Conservation (phyloP, 2,113 vertebrate genomes). For the Martes martes region DNA sequence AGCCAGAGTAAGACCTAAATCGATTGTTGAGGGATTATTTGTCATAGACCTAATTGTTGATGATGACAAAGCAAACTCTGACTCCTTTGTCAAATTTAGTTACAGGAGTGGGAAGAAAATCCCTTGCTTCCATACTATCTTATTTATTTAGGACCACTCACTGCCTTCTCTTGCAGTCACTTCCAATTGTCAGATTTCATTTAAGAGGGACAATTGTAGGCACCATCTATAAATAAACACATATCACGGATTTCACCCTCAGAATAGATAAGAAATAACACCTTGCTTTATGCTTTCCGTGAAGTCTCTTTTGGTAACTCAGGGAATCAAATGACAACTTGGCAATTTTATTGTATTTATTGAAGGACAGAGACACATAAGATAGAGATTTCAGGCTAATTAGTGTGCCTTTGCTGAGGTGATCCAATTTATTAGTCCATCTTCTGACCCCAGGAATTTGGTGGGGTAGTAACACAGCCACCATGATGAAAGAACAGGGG, state of each 20-base stretch:
- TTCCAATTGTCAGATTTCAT: constrained; percentile 16
- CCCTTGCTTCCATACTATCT: not conserved
- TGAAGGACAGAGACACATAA: not conserved
- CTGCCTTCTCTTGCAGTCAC: not conserved
- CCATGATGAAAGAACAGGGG: not conserved
- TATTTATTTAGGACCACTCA: not conserved
- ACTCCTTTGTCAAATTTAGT: not conserved
- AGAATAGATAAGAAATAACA: not conserved
- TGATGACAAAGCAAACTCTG: not conserved
- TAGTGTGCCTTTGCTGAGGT: not conserved
- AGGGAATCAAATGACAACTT: not conserved
- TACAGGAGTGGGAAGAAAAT: not conserved
- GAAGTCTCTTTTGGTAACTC: not conserved
- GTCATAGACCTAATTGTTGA: not conserved
- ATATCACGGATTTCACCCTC: not conserved
- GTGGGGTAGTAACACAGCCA: not conserved
- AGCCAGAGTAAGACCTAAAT: not conserved
- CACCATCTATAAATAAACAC: not conserved
- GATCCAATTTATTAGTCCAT: not conserved
- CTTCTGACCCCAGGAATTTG: not conserved
- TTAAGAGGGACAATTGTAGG: not conserved
- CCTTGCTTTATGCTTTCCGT: not conserved
- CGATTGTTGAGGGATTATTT: not conserved
- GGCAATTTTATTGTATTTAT: not conserved
- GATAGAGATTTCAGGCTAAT: not conserved